Evolutionary conservation across 2,888 invertebrate genomes (phyloP).

Genomic region (Drosophila infuscata): DNA sequence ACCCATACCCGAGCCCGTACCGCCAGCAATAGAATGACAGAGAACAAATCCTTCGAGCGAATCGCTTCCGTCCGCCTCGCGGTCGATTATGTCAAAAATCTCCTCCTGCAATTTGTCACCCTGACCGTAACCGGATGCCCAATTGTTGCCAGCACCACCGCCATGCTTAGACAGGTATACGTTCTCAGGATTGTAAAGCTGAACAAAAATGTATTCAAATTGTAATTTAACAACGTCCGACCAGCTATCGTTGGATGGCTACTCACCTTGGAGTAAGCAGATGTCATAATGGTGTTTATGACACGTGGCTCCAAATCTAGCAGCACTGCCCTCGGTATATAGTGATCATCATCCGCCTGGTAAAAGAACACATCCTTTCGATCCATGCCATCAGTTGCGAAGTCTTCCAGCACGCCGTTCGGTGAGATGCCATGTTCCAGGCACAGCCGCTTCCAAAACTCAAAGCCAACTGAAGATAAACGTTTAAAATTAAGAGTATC

Average conservation of each 20-base stretch:
- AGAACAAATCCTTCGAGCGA: slow-evolving; percentile 99
- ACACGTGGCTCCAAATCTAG: slow-evolving; percentile 99
- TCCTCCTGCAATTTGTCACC: slow-evolving; percentile 97
- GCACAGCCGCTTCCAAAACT: slow-evolving; percentile 99
- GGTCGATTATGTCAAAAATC: slow-evolving; percentile 98
- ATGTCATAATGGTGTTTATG: slow-evolving; percentile 98
- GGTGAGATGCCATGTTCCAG: slow-evolving; percentile 99
- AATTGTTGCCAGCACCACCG: slow-evolving; percentile 99
- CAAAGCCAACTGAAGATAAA: slow-evolving; percentile 91
- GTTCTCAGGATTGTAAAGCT: slow-evolving; percentile 99
- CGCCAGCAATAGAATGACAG: slow-evolving; percentile 99
- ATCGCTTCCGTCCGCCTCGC: slow-evolving; percentile 99
- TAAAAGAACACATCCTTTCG: slow-evolving; percentile 99
- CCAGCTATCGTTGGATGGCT: neutral
- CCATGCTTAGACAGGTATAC: slow-evolving; percentile 98
- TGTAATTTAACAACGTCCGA: neutral
- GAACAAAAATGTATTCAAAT: neutral
- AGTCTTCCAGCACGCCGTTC: slow-evolving; percentile 97
- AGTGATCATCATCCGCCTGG: slow-evolving; percentile 99
- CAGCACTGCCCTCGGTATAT: slow-evolving; percentile 98
- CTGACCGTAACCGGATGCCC: slow-evolving; percentile 98
- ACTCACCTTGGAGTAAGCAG: slow-evolving; percentile 94
- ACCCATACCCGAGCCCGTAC: slow-evolving; percentile 99
- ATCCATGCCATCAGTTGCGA: slow-evolving; percentile 96
- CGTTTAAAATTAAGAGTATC: neutral